Evolutionary conservation across 2,888 invertebrate genomes (phyloP).

Genomic region (Nowickia ferox): DNA sequence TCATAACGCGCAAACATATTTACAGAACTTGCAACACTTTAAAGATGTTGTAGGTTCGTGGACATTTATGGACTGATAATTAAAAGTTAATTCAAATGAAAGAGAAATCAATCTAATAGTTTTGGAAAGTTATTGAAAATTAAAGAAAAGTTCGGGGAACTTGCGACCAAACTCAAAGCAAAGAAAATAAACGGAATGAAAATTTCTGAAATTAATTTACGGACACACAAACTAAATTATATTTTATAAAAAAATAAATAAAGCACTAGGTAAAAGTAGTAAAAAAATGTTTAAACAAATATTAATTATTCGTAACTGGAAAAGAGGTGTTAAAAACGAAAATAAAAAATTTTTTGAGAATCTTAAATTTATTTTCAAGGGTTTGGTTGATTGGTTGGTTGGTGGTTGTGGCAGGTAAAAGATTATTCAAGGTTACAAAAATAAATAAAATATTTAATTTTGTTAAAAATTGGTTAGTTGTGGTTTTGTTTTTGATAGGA

Average conservation of each 20-base stretch:
- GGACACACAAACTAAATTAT: conserved; percentile 69
- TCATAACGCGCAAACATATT: conserved; percentile 67
- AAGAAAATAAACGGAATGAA: conserved; percentile 1
- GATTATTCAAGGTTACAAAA: conserved; percentile 47
- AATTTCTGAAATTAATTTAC: conserved; percentile 29
- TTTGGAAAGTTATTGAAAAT: background rate
- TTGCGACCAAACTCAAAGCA: background rate
- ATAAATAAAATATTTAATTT: conserved; percentile 65
- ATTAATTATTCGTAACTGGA: conserved; percentile 34
- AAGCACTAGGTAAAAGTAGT: conserved; percentile 65
- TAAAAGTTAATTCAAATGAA: conserved; percentile 5
- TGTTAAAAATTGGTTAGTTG: conserved; percentile 60
- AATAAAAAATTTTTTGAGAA: conserved; percentile 33
- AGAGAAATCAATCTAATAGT: background rate
- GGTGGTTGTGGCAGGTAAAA: conserved; percentile 40
- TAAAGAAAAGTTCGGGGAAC: background rate
- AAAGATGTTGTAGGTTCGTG: conserved; percentile 33
- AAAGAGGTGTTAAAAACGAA: conserved; percentile 32
- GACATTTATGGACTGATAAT: conserved; percentile 37
- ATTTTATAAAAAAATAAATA: conserved; percentile 1
- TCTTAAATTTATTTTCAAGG: conserved; percentile 33
- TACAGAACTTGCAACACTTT: conserved; percentile 62
- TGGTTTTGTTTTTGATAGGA: conserved; percentile 38
- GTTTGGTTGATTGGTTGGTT: background rate
- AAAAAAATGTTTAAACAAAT: conserved; percentile 31